Conservation (phyloP, 2,797 vertebrate genomes). For the Tragopan temminckii region DNA sequence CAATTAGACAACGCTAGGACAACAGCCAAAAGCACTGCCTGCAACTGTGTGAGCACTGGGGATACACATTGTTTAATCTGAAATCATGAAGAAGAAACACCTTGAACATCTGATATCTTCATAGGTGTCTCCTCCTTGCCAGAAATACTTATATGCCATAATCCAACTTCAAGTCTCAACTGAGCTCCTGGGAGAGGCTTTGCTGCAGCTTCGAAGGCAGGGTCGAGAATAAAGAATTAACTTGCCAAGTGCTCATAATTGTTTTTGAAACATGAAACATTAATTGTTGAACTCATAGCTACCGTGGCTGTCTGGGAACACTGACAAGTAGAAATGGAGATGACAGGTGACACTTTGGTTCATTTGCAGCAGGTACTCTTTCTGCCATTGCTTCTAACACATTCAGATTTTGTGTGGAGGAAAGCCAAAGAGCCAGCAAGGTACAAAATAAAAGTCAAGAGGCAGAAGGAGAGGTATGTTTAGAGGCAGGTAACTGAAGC, state of each 20-base stretch:
- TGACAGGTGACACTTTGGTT: background rate
- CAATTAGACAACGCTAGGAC: background rate
- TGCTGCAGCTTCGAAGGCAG: background rate
- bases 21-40: conserved; percentile 3
- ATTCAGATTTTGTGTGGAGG: background rate
- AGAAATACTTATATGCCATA: background rate
- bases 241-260: background rate
- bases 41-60: background rate
- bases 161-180: background rate
- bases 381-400: background rate
- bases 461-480: background rate
- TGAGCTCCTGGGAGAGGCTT: background rate
- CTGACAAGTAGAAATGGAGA: background rate
- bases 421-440: background rate
- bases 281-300: background rate
- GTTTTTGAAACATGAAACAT: background rate
- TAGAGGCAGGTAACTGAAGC: background rate
- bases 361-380: background rate
- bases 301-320: fast-evolving
- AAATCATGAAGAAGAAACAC: background rate
- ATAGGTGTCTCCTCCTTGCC: background rate
- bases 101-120: background rate
- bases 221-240: background rate
- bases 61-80: background rate
- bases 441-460: background rate